These are phyloP conservation scores for Philereme transversata DNA, from an alignment of 2,888 invertebrate species.

Conservation along the genomic window DNA sequence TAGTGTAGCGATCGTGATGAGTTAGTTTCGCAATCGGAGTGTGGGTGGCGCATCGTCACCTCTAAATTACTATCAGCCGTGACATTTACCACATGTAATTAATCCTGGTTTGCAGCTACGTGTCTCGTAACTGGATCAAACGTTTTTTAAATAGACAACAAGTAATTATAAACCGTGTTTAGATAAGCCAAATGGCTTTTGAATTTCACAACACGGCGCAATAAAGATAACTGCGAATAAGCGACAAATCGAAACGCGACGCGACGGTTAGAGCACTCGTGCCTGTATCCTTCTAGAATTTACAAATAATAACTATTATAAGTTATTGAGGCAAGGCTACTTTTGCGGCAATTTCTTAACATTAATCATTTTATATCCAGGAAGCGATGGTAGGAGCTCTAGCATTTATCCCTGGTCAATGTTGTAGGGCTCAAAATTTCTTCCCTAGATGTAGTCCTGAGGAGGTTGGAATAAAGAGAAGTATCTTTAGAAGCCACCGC, in stretches of 20 bases:
- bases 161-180: constrained; percentile 28
- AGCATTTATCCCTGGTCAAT: too few species aligned
- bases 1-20: constrained; percentile 3
- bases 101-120: constrained; percentile 27
- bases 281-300: background rate
- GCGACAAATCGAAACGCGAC: too few species aligned
- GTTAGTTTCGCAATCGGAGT: constrained; percentile 20
- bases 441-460: too few species aligned
- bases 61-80: constrained; percentile 21
- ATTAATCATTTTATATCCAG: too few species aligned
- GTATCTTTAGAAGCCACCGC: too few species aligned
- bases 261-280: constrained; percentile 1
- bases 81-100: constrained; percentile 31
- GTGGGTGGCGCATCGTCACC: constrained; percentile 24
- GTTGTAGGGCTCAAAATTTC: too few species aligned
- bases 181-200: constrained; percentile 31
- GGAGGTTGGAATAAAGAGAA: too few species aligned
- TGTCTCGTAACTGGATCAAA: constrained; percentile 30
- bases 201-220: constrained; percentile 31
- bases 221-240: constrained; percentile 18
- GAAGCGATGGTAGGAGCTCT: too few species aligned
- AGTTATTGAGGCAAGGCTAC: too few species aligned
- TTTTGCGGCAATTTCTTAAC: too few species aligned
- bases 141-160: constrained; percentile 25
- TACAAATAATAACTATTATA: background rate